Conservation (phyloP, 2,888 invertebrate genomes). For the Cheilosia grossa region DNA sequence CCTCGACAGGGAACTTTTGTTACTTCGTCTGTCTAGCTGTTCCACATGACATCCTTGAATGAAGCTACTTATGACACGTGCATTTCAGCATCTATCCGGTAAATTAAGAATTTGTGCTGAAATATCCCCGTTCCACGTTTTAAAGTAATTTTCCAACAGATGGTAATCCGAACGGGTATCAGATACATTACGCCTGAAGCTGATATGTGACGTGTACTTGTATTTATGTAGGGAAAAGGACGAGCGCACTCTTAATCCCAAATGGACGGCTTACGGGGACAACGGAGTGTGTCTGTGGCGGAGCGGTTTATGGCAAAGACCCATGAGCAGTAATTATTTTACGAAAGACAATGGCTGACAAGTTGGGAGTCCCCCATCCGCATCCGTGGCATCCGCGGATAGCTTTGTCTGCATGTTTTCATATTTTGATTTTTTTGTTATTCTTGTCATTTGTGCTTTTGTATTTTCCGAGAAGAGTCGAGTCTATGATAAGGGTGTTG, state of each 20-base stretch:
- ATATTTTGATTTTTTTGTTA: too few relatives aligned
- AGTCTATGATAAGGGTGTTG: too few relatives aligned
- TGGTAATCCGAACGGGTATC: background rate
- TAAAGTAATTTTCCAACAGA: constrained; percentile 7
- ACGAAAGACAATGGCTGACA: too few relatives aligned
- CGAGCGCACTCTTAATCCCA: constrained; percentile 5
- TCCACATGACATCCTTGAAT: constrained; percentile 40
- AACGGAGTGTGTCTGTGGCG: too few relatives aligned
- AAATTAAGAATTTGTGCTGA: constrained; percentile 19
- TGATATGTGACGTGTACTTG: background rate
- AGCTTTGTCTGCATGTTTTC: too few relatives aligned
- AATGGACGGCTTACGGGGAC: background rate
- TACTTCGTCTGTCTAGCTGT: constrained; percentile 13
- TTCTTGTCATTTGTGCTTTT: too few relatives aligned
- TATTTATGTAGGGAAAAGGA: background rate
- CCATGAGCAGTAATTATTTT: too few relatives aligned
- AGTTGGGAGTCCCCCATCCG: too few relatives aligned
- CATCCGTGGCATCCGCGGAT: too few relatives aligned
- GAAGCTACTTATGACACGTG: constrained; percentile 31
- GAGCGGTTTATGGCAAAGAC: too few relatives aligned
- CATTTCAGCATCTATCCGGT: constrained; percentile 30
- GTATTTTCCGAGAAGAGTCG: too few relatives aligned
- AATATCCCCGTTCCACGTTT: background rate
- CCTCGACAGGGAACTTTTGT: constrained; percentile 5
- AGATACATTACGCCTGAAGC: background rate